phyloP scores from a whole-genome alignment of 2,888 invertebrate species.

The Melipona bicolor region DNA sequence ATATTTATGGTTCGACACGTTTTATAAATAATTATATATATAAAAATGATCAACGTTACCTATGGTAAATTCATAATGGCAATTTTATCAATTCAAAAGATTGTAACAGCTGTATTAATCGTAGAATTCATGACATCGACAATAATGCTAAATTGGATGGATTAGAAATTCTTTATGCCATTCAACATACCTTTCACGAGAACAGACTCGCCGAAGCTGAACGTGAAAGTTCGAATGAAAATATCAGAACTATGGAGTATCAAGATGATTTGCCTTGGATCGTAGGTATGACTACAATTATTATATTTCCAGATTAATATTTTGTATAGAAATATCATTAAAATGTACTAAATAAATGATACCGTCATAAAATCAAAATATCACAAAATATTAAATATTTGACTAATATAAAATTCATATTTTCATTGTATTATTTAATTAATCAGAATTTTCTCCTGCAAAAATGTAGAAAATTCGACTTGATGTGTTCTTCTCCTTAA shows the following conservation, averaged over 20 bases:
- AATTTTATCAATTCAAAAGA: too few relatives aligned
- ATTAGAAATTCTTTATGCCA: slow-evolving; percentile 93
- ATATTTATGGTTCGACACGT: too few relatives aligned
- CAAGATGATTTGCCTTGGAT: slow-evolving; percentile 73
- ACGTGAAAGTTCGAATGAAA: slow-evolving; percentile 70
- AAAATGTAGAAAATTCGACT: too few relatives aligned
- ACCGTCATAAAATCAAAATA: too few relatives aligned
- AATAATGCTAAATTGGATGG: slow-evolving; percentile 96
- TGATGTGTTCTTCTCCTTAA: too few relatives aligned
- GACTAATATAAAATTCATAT: too few relatives aligned
- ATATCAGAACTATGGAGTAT: slow-evolving; percentile 41
- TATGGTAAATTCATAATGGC: background rate
- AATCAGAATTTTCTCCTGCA: too few relatives aligned
- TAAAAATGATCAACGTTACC: background rate
- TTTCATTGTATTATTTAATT: too few relatives aligned
- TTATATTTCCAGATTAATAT: background rate
- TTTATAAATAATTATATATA: too few relatives aligned
- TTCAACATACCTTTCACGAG: slow-evolving; percentile 90
- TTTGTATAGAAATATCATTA: background rate
- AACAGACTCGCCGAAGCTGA: slow-evolving; percentile 27
- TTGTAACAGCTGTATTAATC: slow-evolving; percentile 28
- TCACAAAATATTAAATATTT: too few relatives aligned
- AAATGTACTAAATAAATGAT: too few relatives aligned
- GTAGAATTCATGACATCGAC: slow-evolving; percentile 93
- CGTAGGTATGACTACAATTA: slow-evolving; percentile 67